Percentiles rank a stretch among this genome's conserved stretches.
These are phyloP conservation scores for Hybos culiciformis DNA, from an alignment of 2,888 invertebrate species.

Conservation along the genomic window DNA sequence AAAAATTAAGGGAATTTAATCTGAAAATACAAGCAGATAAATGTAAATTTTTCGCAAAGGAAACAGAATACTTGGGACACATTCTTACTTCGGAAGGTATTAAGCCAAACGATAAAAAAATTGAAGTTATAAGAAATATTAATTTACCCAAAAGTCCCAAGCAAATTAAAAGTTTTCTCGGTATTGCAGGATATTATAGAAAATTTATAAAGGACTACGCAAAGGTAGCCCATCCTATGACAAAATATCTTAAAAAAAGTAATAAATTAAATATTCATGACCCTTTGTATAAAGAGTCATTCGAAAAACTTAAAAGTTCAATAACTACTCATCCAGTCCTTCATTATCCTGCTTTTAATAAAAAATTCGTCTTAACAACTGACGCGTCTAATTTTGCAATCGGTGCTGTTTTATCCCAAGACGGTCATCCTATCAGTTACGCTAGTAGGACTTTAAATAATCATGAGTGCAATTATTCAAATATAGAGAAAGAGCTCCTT, in stretches of 20 bases:
- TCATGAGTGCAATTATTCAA: constrained; percentile 18
- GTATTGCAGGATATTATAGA: constrained; percentile 9
- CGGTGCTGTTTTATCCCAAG: constrained; percentile 3
- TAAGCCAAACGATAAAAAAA: constrained; percentile 8
- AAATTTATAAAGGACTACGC: constrained; percentile 9
- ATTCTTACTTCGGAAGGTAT: constrained; percentile 6
- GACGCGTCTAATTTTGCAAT: neutral
- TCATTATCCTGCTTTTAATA: constrained; percentile 6
- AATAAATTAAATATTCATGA: constrained; percentile 9
- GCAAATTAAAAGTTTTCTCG: constrained; percentile 10
- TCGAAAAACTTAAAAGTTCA: constrained; percentile 7
- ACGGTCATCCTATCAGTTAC: constrained; percentile 1
- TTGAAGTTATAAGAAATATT: constrained; percentile 5
- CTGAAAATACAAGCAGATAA: constrained; percentile 9
- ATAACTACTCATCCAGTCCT: constrained; percentile 8
- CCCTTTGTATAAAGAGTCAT: constrained; percentile 14
- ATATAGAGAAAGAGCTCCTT: constrained; percentile 26
- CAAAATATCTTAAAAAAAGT: constrained; percentile 2
- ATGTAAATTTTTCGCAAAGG: constrained; percentile 7
- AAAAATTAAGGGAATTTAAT: constrained; percentile 5
- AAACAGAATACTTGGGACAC: constrained; percentile 8
- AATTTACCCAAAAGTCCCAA: constrained; percentile 6
- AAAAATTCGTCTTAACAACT: constrained; percentile 1
- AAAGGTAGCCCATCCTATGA: constrained; percentile 8
- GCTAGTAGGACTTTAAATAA: constrained; percentile 17